phyloP scores from a whole-genome alignment of 2,113 vertebrate genomes.

The Scartelaos histophorus region DNA sequence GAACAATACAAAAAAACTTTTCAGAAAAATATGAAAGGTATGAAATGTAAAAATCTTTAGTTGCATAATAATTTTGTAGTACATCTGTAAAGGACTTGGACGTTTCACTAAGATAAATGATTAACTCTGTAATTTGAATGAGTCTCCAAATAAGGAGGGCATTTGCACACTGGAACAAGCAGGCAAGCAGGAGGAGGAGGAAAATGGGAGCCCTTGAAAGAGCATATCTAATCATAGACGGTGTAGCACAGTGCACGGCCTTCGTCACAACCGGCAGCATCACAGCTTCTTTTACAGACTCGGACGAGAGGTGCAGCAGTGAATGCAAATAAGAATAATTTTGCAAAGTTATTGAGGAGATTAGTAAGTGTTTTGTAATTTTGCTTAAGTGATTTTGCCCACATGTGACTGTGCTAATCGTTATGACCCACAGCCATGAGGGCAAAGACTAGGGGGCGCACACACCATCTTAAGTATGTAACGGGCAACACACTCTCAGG shows the following conservation, averaged over 20 bases:
- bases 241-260: constrained; percentile 15
- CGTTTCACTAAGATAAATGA: background rate
- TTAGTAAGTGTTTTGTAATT: constrained; percentile 15
- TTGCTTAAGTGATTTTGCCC: background rate
- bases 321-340: constrained; percentile 16
- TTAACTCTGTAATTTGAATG: background rate
- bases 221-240: constrained; percentile 59
- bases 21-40: background rate
- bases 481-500: constrained; percentile 16
- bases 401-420: constrained; percentile 11
- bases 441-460: constrained; percentile 24
- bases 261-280: constrained; percentile 34
- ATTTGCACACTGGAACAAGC: constrained; percentile 8
- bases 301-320: background rate
- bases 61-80: background rate
- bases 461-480: constrained; percentile 25
- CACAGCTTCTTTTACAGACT: constrained; percentile 27
- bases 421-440: background rate
- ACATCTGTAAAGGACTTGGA: background rate
- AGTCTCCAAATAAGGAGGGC: constrained; percentile 28
- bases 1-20: background rate
- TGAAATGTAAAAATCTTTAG: background rate
- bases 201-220: constrained; percentile 29
- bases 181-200: constrained; percentile 3
- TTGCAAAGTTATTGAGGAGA: background rate